Evolutionary conservation across 2,888 invertebrate genomes (phyloP).

Genomic region (Agonum fuliginosum): DNA sequence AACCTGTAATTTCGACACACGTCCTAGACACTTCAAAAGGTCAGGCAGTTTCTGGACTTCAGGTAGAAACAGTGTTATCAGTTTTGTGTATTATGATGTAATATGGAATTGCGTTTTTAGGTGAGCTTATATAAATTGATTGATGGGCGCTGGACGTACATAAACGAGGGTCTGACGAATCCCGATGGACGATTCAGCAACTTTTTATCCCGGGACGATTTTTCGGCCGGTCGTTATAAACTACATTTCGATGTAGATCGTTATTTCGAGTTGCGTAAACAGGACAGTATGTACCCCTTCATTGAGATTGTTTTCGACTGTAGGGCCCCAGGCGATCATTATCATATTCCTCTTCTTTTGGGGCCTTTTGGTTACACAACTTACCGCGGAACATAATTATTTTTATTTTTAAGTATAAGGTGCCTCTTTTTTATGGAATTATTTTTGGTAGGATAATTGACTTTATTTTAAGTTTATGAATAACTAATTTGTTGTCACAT

Average conservation of each 20-base stretch:
- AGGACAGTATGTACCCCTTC: conserved; percentile 83
- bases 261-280: conserved; percentile 79
- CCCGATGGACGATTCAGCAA: conserved; percentile 80
- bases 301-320: conserved; percentile 86
- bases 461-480: not conserved
- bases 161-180: conserved; percentile 80
- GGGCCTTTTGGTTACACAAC: conserved; percentile 87
- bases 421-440: not conserved
- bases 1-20: conserved; percentile 82
- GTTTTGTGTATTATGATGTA: not conserved
- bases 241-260: conserved; percentile 83
- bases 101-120: conserved; percentile 59
- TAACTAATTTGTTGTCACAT: not conserved
- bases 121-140: conserved; percentile 79
- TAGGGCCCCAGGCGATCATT: conserved; percentile 78
- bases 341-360: conserved; percentile 85
- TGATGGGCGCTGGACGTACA: conserved; percentile 80
- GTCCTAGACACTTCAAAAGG: conserved; percentile 85
- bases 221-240: conserved; percentile 83
- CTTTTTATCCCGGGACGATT: conserved; percentile 77
- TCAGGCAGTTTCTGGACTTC: conserved; percentile 78
- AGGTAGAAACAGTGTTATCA: conserved; percentile 70
- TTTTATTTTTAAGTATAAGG: conserved; percentile 5
- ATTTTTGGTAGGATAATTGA: not conserved
- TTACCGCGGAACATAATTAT: conserved; percentile 79